Evolutionary conservation across 1,140 invertebrate genomes (phyloP), one percentile per base, ranked within the genome.

Genomic region (Drosophila orena): DNA sequence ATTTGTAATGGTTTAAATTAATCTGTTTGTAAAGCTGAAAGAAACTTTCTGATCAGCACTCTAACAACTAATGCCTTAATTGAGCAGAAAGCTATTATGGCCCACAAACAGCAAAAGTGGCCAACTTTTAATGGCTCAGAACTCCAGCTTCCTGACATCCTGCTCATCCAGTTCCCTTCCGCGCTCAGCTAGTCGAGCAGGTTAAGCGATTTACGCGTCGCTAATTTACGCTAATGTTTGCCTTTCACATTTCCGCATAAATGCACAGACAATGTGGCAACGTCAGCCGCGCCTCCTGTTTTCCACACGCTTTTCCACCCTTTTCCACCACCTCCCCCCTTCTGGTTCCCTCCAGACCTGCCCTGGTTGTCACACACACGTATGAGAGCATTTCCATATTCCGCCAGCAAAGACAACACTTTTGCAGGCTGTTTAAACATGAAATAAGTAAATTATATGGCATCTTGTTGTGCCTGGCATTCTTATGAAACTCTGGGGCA

Each of bases 161-260:
- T 44, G 59, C 27, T 56, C 47, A 49, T 12, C 53, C n/a, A 37
- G 2, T 11, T 22, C 50, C 42, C 42, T 12, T 11, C 11, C 50
- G 20, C n/a, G 24, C 27, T 8, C 30, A 14, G 42, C 37, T 58
- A 22, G 61, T 52, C 40, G 68, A 69, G 64, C 66, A 70, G 66
- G 79, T 76, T 86, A 88, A 86, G 71, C 83, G 84, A 83, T 89
- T 79, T 89, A 89, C 76, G 84, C 84, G 66, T 78, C 84, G 84
- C 84, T 89, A 88, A 88, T 88, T 89, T 83, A 72, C 83, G 79
- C 74, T 88, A 88, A 88, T 88, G 83, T 88, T 89, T 83, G 84
- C 75, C 71, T 79, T 89, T 83, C 61, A 81, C 71, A 88, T 88
- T 88, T 79, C 79, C 79, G 81, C 83, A 86, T 78, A 79, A 88